phyloP scores from a whole-genome alignment of 1,140 invertebrate genomes.

The Orchesella cincta region DNA sequence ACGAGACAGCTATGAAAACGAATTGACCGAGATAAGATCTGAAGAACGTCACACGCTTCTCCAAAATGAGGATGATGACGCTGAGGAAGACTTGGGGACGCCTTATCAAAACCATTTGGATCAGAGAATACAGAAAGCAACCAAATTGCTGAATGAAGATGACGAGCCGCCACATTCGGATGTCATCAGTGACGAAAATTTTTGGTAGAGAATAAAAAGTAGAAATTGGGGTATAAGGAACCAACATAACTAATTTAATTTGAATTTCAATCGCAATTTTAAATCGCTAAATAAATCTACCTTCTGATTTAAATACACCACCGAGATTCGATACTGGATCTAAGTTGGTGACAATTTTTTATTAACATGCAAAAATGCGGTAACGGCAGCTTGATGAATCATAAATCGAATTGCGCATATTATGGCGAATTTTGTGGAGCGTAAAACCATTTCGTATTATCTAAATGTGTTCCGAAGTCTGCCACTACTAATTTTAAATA shows the following conservation, averaged over 20 bases:
- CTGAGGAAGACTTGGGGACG: too few species aligned
- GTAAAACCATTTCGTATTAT: too few species aligned
- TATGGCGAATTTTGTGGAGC: too few species aligned
- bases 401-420: too few species aligned
- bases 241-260: background rate
- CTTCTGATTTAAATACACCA: background rate
- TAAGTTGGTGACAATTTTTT: too few species aligned
- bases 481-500: too few species aligned
- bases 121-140: background rate
- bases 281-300: background rate
- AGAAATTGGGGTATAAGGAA: too few species aligned
- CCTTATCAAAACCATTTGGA: too few species aligned
- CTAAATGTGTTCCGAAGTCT: too few species aligned
- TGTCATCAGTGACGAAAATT: conserved; percentile 1
- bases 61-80: background rate
- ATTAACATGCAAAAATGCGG: background rate
- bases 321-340: too few species aligned
- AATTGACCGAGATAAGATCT: background rate
- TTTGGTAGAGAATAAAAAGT: conserved; percentile 16
- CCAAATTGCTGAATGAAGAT: background rate
- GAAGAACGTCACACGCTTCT: background rate
- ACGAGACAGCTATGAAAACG: background rate
- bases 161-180: background rate
- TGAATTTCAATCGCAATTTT: background rate
- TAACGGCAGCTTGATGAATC: background rate